Evolutionary conservation across 2,113 vertebrate species (phyloP), one percentile per base, ranked within the genome.

Genomic region (Forbesichthys papilliferus): DNA sequence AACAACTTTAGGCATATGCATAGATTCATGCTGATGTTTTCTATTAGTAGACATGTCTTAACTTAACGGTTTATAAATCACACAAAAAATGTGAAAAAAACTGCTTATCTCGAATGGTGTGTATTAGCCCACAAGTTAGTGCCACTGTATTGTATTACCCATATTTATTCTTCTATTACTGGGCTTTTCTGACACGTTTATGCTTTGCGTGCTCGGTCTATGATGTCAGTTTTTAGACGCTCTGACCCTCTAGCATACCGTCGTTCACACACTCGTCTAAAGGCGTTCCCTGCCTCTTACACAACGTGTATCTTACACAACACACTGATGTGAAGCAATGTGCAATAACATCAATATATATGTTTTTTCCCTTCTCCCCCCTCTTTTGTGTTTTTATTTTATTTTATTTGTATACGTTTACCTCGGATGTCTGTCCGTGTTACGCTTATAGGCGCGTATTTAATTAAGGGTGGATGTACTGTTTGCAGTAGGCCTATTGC

Each of bases 171-270:
- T 4, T 74, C 56, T 83, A 86, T 84, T 80, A 74, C 80, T 0
- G 51, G 67, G 54, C 60, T 73, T 56, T 52, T 66, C 62, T 48
- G 74, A 69, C 80, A 76, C 82, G 81, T 81, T 87, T 86, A 76
- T 67, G 48, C 73, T 75, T 64, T 11, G 73, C 83, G 80, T 86
- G 61, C 77, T 81, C 14, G 0, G 79, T 78, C 66, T 12, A 27
- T 88, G 86, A 90, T 85, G 90, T 90, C 90, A 89, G 66, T 12
- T 66, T 84, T 75, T 71, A 78, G 68, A 67, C 83, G 87, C 75
- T 0, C 3, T 79, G 87, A 91, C 87, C 86, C 69, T 3, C 0
- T 51, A 60, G 59, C 66, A 81, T 69, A 69, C 1, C 20, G 1
- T 20, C 80, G 82, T 69, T 82, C 80, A 80, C 69, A 27, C 48